phyloP scores from a whole-genome alignment of 2,888 invertebrate species.

The Athrips mouffetella region DNA sequence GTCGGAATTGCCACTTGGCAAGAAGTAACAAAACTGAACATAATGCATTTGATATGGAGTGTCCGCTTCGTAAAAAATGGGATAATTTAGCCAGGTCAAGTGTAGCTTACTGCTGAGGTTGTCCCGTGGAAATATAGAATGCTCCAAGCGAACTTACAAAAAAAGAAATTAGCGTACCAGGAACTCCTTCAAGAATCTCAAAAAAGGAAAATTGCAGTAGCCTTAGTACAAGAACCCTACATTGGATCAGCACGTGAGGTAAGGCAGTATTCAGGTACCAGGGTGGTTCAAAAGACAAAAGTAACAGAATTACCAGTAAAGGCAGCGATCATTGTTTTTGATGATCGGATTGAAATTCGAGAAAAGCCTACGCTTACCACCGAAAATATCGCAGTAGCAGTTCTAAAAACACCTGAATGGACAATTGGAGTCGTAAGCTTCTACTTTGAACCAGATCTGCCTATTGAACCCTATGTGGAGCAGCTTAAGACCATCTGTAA shows the following conservation, averaged over 20 bases:
- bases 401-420: neutral
- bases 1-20: neutral
- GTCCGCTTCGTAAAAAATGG: neutral
- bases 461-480: too few relatives aligned
- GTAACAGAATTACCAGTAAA: neutral
- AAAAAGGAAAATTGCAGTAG: neutral
- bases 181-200: neutral
- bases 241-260: neutral
- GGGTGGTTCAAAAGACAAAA: neutral
- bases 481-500: too few relatives aligned
- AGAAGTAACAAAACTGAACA: too few relatives aligned
- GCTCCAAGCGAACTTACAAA: neutral
- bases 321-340: neutral
- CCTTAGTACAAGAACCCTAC: neutral
- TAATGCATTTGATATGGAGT: neutral
- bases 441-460: neutral
- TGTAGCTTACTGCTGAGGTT: neutral
- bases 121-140: neutral
- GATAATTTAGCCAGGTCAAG: neutral
- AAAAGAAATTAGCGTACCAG: neutral
- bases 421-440: neutral
- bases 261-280: neutral
- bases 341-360: neutral
- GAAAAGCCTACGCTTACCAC: neutral
- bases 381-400: neutral